phyloP scores from a whole-genome alignment of 2,888 invertebrate species.

The Campoplex nolae region DNA sequence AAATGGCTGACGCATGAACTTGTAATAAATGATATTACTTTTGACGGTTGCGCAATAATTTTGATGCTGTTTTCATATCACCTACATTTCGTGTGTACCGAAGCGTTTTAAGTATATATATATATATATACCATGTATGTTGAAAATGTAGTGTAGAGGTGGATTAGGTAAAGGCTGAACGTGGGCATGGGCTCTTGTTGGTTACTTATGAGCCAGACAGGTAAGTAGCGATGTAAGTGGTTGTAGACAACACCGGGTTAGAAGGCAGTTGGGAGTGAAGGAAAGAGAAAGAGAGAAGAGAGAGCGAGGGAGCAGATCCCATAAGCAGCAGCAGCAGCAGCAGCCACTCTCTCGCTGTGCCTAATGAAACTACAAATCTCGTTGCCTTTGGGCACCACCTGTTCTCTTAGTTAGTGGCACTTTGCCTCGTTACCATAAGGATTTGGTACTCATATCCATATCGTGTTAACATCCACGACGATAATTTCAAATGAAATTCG shows the following conservation, averaged over 20 bases:
- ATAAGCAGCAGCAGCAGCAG: slow-evolving; percentile 81
- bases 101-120: background rate
- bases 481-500: background rate
- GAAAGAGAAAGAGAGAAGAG: slow-evolving; percentile 22
- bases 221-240: slow-evolving; percentile 84
- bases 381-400: slow-evolving; percentile 82
- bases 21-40: no score
- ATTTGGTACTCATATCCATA: slow-evolving; percentile 56
- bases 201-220: slow-evolving; percentile 79
- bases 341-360: slow-evolving; percentile 70
- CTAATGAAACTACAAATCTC: slow-evolving; percentile 85
- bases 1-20: no score
- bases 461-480: slow-evolving; percentile 49
- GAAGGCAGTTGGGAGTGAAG: slow-evolving; percentile 30
- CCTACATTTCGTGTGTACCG: background rate
- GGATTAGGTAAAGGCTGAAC: slow-evolving; percentile 61
- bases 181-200: slow-evolving; percentile 61
- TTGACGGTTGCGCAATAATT: background rate
- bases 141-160: slow-evolving; percentile 37
- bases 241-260: slow-evolving; percentile 82
- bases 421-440: slow-evolving; percentile 56
- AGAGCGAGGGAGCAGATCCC: slow-evolving; percentile 69
- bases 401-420: slow-evolving; percentile 73
- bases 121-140: background rate
- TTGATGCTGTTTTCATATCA: background rate